phyloP scores from a whole-genome alignment of 2,888 invertebrate species.

The Hesperia comma region DNA sequence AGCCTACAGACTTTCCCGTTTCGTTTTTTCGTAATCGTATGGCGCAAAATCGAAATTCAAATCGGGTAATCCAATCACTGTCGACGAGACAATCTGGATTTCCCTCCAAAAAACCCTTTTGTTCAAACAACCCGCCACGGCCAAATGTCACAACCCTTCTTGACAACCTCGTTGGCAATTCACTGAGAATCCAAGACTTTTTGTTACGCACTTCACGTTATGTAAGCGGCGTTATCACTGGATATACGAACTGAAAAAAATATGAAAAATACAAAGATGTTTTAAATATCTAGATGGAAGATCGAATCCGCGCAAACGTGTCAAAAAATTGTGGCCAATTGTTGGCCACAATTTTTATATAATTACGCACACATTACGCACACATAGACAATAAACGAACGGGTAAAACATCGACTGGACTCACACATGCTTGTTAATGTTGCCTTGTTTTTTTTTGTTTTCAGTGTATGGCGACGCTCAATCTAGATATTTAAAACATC shows the following conservation, averaged over 20 bases:
- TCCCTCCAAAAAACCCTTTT: constrained; percentile 74
- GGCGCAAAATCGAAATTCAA: constrained; percentile 55
- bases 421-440: too few relatives aligned
- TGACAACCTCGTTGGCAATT: constrained; percentile 75
- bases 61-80: constrained; percentile 71
- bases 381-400: too few relatives aligned
- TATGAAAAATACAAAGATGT: too few relatives aligned
- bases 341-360: too few relatives aligned
- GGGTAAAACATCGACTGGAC: too few relatives aligned
- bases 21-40: constrained; percentile 25
- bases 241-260: background rate
- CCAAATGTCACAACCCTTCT: constrained; percentile 76
- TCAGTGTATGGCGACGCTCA: too few relatives aligned
- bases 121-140: constrained; percentile 73
- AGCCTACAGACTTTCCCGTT: background rate
- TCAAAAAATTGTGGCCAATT: too few relatives aligned
- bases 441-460: too few relatives aligned
- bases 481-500: too few relatives aligned
- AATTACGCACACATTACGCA: too few relatives aligned
- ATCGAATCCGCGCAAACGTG: too few relatives aligned
- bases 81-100: constrained; percentile 54
- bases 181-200: constrained; percentile 52
- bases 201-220: constrained; percentile 43
- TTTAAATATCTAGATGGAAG: too few relatives aligned
- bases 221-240: constrained; percentile 10